These are phyloP conservation scores for Zaprionus obscuricornis DNA, from an alignment of 2,888 invertebrate genomes.

Conservation along the genomic window DNA sequence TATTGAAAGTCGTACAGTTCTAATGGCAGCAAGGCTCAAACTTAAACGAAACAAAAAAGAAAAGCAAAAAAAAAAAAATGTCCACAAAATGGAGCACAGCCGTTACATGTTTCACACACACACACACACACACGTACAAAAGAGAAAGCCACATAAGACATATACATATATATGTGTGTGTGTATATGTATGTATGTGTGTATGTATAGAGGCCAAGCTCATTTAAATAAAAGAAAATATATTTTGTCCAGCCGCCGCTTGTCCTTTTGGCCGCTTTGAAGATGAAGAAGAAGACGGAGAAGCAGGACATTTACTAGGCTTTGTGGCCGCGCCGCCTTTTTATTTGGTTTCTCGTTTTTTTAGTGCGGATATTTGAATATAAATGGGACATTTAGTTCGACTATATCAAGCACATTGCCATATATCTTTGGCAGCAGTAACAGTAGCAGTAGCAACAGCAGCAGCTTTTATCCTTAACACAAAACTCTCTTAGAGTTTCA, in stretches of 20 bases:
- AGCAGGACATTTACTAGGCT: conserved; percentile 48
- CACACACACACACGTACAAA: conserved; percentile 28
- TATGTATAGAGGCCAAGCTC: conserved; percentile 55
- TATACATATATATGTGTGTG: conserved; percentile 3
- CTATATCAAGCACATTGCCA: conserved; percentile 77
- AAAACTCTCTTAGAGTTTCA: conserved; percentile 36
- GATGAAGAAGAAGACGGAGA: too few relatives aligned
- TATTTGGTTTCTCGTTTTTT: conserved; percentile 70
- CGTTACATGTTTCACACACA: conserved; percentile 59
- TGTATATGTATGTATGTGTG: conserved; percentile 11
- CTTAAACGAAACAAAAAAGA: background rate
- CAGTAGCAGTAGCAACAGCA: too few relatives aligned
- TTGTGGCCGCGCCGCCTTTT: conserved; percentile 62
- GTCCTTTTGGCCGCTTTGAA: conserved; percentile 54
- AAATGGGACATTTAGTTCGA: conserved; percentile 79
- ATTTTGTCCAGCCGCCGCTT: conserved; percentile 60
- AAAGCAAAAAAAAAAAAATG: conserved; percentile 28
- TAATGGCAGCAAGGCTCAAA: conserved; percentile 45
- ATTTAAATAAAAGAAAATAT: conserved; percentile 78
- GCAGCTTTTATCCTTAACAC: conserved; percentile 48
- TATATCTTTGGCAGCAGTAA: conserved; percentile 69
- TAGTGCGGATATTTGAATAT: conserved; percentile 78
- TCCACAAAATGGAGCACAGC: conserved; percentile 42
- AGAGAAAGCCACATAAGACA: background rate
- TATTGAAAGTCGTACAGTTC: conserved; percentile 66